Percentiles rank a stretch among this genome's conserved stretches.
phyloP scores from a whole-genome alignment of 2,888 invertebrate species.

The Polymixis flavicincta region DNA sequence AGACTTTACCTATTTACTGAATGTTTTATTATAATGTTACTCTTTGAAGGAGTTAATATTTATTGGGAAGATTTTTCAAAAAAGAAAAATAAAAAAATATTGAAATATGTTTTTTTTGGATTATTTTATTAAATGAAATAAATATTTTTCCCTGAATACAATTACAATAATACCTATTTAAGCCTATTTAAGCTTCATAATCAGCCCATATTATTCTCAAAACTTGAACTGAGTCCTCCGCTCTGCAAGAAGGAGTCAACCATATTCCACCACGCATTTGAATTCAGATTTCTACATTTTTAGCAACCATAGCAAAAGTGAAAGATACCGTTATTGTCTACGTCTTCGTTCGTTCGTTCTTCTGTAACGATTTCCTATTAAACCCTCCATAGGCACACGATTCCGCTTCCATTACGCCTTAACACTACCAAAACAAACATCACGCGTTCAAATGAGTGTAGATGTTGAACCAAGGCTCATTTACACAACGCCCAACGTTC shows the following conservation, averaged over 20 bases:
- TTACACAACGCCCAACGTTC: constrained; percentile 30
- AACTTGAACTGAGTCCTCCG: too few species aligned
- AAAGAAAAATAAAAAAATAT: neutral
- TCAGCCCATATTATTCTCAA: too few species aligned
- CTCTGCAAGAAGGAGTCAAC: neutral
- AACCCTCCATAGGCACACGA: neutral
- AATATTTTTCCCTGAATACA: neutral
- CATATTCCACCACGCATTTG: neutral
- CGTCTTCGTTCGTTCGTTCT: too few species aligned
- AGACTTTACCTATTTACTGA: neutral
- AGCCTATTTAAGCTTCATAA: neutral
- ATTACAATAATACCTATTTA: neutral
- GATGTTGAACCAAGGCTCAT: constrained; percentile 39
- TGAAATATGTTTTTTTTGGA: too few species aligned
- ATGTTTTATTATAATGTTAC: neutral
- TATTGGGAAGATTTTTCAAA: neutral
- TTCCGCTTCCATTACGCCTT: constrained; percentile 1
- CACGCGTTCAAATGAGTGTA: constrained; percentile 42
- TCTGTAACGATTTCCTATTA: neutral
- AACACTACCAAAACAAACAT: constrained; percentile 20
- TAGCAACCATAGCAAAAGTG: too few species aligned
- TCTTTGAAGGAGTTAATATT: neutral
- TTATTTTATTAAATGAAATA: neutral
- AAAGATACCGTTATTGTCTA: neutral
- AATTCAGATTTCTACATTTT: neutral